Evolutionary conservation across 2,888 invertebrate species (phyloP).

Genomic region (Antheraea yamamai): DNA sequence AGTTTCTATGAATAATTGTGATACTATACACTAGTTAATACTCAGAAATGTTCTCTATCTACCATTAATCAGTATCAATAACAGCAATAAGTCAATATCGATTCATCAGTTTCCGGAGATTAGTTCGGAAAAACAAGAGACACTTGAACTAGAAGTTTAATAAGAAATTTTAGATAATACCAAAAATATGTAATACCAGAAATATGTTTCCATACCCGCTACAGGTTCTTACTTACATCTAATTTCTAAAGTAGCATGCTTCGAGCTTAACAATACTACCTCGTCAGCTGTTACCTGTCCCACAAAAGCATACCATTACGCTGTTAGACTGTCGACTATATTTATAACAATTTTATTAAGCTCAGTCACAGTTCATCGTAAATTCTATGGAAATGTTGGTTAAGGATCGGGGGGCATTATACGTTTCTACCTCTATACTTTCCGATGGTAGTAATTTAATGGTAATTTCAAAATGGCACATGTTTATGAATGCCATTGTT

Average conservation of each 20-base stretch:
- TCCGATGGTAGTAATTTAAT: conserved; percentile 46
- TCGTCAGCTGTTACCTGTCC: conserved; percentile 56
- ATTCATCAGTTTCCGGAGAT: too few species aligned
- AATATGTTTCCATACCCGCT: neutral
- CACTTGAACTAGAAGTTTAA: too few species aligned
- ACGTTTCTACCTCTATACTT: conserved; percentile 45
- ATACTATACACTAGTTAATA: too few species aligned
- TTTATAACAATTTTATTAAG: conserved; percentile 69
- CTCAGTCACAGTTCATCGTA: conserved; percentile 49
- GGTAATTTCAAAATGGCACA: conserved; percentile 41
- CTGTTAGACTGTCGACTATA: conserved; percentile 43
- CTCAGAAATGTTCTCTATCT: too few species aligned
- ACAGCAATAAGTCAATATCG: too few species aligned
- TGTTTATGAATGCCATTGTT: conserved; percentile 12
- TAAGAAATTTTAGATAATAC: neutral
- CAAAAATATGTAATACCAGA: neutral
- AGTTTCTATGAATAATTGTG: too few species aligned
- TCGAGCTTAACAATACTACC: neutral
- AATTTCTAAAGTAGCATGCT: conserved; percentile 15
- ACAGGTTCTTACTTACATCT: neutral
- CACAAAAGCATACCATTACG: conserved; percentile 54
- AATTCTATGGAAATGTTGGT: conserved; percentile 43
- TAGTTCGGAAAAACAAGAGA: too few species aligned
- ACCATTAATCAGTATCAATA: too few species aligned
- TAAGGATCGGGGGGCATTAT: conserved; percentile 46